These are phyloP conservation scores for Drosophila kambysellisi DNA, from an alignment of 2,888 invertebrate genomes.

Conservation along the genomic window DNA sequence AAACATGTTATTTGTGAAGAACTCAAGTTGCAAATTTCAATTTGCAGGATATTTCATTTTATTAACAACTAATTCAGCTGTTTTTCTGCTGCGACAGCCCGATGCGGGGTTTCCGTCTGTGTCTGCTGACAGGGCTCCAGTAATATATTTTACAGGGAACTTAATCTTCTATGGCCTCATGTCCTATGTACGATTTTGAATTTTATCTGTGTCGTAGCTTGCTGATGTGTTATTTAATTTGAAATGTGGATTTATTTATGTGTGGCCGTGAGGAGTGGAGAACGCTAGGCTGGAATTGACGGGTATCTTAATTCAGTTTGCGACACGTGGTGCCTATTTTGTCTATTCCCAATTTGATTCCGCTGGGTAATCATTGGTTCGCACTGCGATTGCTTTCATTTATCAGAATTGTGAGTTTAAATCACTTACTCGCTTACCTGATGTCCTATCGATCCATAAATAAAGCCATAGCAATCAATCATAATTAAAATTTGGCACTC, in stretches of 20 bases:
- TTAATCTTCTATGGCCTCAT: neutral
- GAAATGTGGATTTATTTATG: slow-evolving; percentile 19
- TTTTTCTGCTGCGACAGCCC: too few relatives aligned
- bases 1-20: neutral
- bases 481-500: slow-evolving; percentile 64
- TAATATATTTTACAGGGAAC: neutral
- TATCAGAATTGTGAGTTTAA: slow-evolving; percentile 10
- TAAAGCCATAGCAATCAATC: slow-evolving; percentile 65
- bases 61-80: neutral
- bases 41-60: neutral
- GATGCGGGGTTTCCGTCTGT: neutral
- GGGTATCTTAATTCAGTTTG: slow-evolving; percentile 6
- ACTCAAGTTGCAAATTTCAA: neutral
- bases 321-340: slow-evolving; percentile 11
- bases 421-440: slow-evolving; percentile 20
- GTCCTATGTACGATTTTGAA: neutral
- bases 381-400: slow-evolving; percentile 12
- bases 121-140: neutral
- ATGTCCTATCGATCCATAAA: slow-evolving; percentile 17
- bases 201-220: neutral
- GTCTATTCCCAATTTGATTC: slow-evolving; percentile 13
- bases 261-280: neutral
- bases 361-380: neutral
- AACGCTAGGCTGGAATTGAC: slow-evolving; percentile 1
- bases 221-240: slow-evolving; percentile 16